A percentile compares a stretch with the other conserved stretches of the same genome.
Evolutionary conservation across 2,113 vertebrate genomes (phyloP).

Genomic region (Chlorocebus sabaeus): DNA sequence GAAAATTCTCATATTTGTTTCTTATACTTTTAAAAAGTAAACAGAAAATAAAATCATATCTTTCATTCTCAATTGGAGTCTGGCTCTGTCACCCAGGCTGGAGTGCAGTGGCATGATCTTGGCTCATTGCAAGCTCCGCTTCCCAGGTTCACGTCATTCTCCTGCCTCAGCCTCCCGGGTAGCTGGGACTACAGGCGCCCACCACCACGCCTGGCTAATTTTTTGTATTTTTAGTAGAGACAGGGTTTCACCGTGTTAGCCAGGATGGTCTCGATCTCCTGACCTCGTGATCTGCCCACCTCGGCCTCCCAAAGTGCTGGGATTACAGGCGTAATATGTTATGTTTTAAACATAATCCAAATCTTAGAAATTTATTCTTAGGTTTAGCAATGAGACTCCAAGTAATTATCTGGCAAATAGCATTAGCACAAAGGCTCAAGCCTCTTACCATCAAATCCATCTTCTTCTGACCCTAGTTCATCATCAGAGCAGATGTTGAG

Average conservation of each 20-base stretch:
- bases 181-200: no score
- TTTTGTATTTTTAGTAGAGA: no score
- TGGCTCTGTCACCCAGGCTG: no score
- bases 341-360: conserved; percentile 44
- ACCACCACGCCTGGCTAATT: no score
- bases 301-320: no score
- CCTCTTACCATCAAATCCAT: conserved; percentile 95
- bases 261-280: no score
- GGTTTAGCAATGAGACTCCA: conserved; percentile 40
- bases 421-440: background rate
- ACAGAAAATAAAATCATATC: background rate
- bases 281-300: no score
- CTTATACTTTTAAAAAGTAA: conserved; percentile 1
- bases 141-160: no score
- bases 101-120: no score
- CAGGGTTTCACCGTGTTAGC: no score
- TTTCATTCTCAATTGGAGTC: conserved; percentile 26
- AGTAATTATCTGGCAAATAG: conserved; percentile 26
- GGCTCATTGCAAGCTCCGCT: no score
- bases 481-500: conserved; percentile 99
- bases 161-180: no score
- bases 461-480: conserved; percentile 96
- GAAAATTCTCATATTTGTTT: background rate
- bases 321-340: background rate
- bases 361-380: conserved; percentile 48